Evolutionary conservation across 2,797 vertebrate species (phyloP), one percentile per base, ranked within the genome.

Genomic region (Poecilia gillii): DNA sequence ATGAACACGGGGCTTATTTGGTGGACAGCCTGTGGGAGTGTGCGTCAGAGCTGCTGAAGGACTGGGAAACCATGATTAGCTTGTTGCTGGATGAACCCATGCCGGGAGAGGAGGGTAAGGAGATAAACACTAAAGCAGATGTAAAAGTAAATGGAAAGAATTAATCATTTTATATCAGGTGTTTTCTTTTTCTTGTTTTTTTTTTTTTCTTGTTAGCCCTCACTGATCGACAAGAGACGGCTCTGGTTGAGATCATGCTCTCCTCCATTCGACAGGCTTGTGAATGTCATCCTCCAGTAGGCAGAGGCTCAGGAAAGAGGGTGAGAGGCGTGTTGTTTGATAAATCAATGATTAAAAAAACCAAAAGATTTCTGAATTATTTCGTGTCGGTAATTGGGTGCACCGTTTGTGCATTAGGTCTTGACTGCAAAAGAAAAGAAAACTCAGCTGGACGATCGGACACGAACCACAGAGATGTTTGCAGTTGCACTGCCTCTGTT

Each of bases 21-120:
- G 98, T 99, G 91, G 98, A 99, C 83, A 99, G 98, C 92, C 96
- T 99, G 96, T 99, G 98, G 98, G 98, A 99, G 83, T 99, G 98
- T 92, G 97, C 95, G 51, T 96, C 97, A 71, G 98, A 99, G 66
- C 95, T 99, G 84, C 93, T 99, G 88, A 99, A 99, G 94, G 98
- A 99, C 96, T 99, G 98, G 98, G 98, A 99, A 94, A 98, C 97
- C 85, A 99, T 99, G 98, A 98, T 97, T 85, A 98, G 98, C 86
- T 94, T 99, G 87, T 95, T 99, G 90, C 91, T 99, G 93, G 98
- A 99, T 87, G 98, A 99, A 81, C 97, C 98, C 33, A 88, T 98
- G 86, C 96, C 96, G 80, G 98, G 98, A 88, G 98, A 99, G 86
- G 98, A 99, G 89, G 97, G 98, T 99, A 94, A 95, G 91, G 68